Conservation (phyloP, 2,113 vertebrate genomes). For the Trichechus manatus region DNA sequence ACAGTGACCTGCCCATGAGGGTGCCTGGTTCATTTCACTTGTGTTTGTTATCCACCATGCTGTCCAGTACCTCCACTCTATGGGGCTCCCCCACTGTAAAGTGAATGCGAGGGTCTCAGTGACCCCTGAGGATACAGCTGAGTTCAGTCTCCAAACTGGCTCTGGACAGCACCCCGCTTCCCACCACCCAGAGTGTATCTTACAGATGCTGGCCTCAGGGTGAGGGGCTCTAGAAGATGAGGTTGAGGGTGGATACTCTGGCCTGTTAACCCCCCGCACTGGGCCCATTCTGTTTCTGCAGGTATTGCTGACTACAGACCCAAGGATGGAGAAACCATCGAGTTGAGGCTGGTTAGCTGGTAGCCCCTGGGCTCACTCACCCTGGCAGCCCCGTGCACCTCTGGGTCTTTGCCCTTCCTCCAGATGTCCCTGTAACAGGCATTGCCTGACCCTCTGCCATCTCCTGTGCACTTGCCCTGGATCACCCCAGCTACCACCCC, state of each 20-base stretch:
- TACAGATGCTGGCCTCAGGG: not conserved
- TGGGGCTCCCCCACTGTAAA: not conserved
- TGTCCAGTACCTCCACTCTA: too few relatives aligned
- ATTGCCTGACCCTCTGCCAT: not conserved
- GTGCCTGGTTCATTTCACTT: not conserved
- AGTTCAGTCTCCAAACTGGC: not conserved
- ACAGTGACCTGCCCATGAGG: not conserved
- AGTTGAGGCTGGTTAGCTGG: slow-evolving; percentile 87
- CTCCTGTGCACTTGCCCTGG: not conserved
- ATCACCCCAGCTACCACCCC: not conserved
- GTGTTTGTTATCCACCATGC: too few relatives aligned
- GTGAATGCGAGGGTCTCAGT: not conserved
- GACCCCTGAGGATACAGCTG: not conserved
- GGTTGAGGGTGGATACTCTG: fast-evolving
- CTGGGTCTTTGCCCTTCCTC: not conserved
- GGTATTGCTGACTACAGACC: slow-evolving; percentile 93
- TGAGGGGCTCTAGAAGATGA: not conserved
- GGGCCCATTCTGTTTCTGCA: slow-evolving; percentile 76
- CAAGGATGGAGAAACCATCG: slow-evolving; percentile 86
- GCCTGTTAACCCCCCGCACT: fast-evolving
- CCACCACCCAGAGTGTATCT: not conserved
- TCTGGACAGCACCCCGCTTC: not conserved
- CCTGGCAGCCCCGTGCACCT: not conserved
- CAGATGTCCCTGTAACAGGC: not conserved
- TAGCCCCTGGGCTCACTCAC: slow-evolving; percentile 62